A percentile compares a stretch with the other conserved stretches of the same genome.
phyloP scores from a whole-genome alignment of 2,797 vertebrate genomes.

The Bovichtus diacanthus region DNA sequence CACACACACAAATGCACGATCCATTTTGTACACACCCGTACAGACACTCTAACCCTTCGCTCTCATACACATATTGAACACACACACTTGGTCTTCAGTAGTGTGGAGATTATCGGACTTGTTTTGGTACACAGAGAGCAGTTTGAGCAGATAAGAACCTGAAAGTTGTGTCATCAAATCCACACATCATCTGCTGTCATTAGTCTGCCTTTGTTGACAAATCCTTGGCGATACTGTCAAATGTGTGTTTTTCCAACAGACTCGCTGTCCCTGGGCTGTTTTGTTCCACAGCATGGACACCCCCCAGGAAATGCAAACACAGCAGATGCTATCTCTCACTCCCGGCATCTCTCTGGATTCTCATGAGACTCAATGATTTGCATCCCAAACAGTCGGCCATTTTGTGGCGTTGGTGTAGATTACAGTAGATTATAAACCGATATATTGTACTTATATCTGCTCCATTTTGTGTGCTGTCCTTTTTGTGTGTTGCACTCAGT shows the following conservation, averaged over 20 bases:
- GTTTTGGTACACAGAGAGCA: constrained; percentile 43
- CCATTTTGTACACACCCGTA: constrained; percentile 38
- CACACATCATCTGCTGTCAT: constrained; percentile 36
- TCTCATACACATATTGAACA: constrained; percentile 15
- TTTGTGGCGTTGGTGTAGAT: constrained; percentile 16
- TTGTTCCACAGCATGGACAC: constrained; percentile 44
- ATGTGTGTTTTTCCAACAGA: constrained; percentile 52
- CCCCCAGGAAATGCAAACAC: constrained; percentile 63
- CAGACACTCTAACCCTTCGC: neutral
- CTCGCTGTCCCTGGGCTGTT: constrained; percentile 39
- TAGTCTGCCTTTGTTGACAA: constrained; percentile 36
- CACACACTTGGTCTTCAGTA: constrained; percentile 6
- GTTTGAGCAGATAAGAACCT: constrained; percentile 55
- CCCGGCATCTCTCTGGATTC: constrained; percentile 19
- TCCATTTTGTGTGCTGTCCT: neutral
- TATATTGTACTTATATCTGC: neutral
- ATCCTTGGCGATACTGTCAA: constrained; percentile 34
- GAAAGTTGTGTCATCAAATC: constrained; percentile 29
- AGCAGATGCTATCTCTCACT: constrained; percentile 56
- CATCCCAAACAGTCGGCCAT: constrained; percentile 51
- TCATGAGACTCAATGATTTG: constrained; percentile 48
- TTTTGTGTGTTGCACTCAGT: constrained; percentile 1
- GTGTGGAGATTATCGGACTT: constrained; percentile 39
- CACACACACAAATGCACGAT: constrained; percentile 41
- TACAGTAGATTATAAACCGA: neutral